Conservation (phyloP, 2,797 vertebrate species). For the Anisognathus igniventris region DNA sequence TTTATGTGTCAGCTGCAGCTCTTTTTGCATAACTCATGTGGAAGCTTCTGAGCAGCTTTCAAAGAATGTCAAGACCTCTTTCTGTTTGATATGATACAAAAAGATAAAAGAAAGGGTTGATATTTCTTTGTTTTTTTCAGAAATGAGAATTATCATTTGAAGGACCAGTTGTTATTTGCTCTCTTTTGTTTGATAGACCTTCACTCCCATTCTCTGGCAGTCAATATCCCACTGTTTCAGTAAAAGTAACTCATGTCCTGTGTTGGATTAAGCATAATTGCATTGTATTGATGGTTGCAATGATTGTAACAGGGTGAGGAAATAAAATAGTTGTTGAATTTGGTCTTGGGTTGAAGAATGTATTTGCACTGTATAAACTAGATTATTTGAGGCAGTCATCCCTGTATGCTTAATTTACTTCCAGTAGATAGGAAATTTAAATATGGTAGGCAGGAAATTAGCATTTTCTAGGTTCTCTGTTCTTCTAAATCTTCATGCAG, state of each 20-base stretch:
- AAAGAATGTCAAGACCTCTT: background rate
- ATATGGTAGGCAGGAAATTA: background rate
- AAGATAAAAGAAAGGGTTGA: background rate
- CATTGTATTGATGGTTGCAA: background rate
- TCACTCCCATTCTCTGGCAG: background rate
- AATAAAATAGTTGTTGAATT: background rate
- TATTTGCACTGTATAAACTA: background rate
- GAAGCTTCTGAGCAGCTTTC: background rate
- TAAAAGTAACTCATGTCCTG: background rate
- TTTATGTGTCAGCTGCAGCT: background rate
- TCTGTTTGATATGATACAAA: background rate
- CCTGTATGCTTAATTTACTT: background rate
- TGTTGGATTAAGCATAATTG: background rate
- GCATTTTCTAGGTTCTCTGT: background rate
- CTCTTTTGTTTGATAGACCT: background rate
- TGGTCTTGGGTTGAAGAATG: background rate
- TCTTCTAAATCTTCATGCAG: background rate
- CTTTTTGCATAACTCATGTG: background rate
- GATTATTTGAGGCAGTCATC: background rate
- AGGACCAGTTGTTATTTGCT: background rate
- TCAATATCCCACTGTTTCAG: background rate
- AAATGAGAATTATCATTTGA: background rate
- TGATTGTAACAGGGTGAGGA: background rate
- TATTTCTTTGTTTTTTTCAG: background rate
- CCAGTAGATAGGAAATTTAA: background rate